These are phyloP conservation scores for Mnemiopsis leidyi DNA, from an alignment of 37 sponge, comb jelly and placozoan genomes.

Conservation along the genomic window DNA sequence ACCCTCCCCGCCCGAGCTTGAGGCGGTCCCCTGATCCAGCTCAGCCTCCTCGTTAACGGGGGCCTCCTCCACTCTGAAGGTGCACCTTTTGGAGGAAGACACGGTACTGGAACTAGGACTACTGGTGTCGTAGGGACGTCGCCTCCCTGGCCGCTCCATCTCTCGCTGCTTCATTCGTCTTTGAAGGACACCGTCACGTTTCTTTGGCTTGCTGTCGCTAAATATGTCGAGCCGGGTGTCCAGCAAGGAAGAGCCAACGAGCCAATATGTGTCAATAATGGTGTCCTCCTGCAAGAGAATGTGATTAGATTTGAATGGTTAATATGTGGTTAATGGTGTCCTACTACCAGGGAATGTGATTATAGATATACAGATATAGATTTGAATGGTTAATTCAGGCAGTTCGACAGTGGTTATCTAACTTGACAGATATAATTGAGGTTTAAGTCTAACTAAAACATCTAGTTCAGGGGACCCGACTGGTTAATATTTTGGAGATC, in stretches of 20 bases:
- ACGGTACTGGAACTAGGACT: not conserved
- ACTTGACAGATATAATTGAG: no score
- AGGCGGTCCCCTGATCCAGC: not conserved
- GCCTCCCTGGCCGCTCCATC: not conserved
- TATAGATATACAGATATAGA: no score
- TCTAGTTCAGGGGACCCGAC: no score
- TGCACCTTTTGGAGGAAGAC: no score
- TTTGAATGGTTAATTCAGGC: no score
- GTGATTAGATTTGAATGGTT: no score
- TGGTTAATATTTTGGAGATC: no score
- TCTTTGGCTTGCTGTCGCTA: slow-evolving; percentile 28
- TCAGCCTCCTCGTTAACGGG: not conserved
- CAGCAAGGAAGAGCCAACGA: slow-evolving; percentile 18
- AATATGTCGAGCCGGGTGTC: slow-evolving; percentile 38
- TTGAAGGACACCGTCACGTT: not conserved
- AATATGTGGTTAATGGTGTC: no score
- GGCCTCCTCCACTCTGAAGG: not conserved
- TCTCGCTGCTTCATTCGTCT: not conserved
- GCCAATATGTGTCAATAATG: slow-evolving; percentile 51
- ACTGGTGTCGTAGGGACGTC: not conserved
- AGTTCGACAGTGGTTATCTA: no score
- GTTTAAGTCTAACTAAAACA: no score
- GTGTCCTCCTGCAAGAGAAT: slow-evolving; percentile 45
- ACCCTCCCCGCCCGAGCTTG: not conserved
- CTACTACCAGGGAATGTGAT: no score